A percentile compares a stretch with the other conserved stretches of the same genome.
Evolutionary conservation across 2,113 vertebrate species (phyloP).

Genomic region (Aphyosemion australe): DNA sequence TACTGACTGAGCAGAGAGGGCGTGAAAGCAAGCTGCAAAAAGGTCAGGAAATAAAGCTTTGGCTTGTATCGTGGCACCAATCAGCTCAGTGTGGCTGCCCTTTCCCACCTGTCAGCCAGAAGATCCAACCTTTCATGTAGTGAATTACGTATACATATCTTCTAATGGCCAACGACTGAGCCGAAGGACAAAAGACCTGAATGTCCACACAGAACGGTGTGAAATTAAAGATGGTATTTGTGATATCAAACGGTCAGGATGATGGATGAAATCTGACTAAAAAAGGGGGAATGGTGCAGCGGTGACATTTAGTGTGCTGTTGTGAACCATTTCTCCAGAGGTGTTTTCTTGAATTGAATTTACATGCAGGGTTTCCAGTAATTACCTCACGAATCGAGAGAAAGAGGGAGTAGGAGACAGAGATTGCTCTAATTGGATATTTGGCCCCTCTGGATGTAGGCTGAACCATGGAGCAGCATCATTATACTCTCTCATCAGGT

Average conservation of each 20-base stretch:
- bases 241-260: constrained; percentile 23
- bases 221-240: constrained; percentile 38
- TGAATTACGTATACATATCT: constrained; percentile 35
- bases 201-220: background rate
- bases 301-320: constrained; percentile 62
- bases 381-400: constrained; percentile 63
- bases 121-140: constrained; percentile 52
- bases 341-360: constrained; percentile 70
- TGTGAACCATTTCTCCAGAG: constrained; percentile 55
- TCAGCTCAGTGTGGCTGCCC: constrained; percentile 74
- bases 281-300: constrained; percentile 38
- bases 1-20: constrained; percentile 66
- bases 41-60: constrained; percentile 80
- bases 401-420: constrained; percentile 32
- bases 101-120: constrained; percentile 68
- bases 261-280: constrained; percentile 39
- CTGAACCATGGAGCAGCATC: constrained; percentile 74
- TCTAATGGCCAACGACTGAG: constrained; percentile 31
- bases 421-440: constrained; percentile 79
- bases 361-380: constrained; percentile 72
- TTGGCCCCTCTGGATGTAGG: constrained; percentile 79
- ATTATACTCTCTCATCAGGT: constrained; percentile 74
- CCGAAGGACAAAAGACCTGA: constrained; percentile 28
- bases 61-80: constrained; percentile 73
- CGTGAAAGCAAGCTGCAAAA: constrained; percentile 60